Evolutionary conservation across 2,888 invertebrate species (phyloP).

Genomic region (Leucozona laternaria): DNA sequence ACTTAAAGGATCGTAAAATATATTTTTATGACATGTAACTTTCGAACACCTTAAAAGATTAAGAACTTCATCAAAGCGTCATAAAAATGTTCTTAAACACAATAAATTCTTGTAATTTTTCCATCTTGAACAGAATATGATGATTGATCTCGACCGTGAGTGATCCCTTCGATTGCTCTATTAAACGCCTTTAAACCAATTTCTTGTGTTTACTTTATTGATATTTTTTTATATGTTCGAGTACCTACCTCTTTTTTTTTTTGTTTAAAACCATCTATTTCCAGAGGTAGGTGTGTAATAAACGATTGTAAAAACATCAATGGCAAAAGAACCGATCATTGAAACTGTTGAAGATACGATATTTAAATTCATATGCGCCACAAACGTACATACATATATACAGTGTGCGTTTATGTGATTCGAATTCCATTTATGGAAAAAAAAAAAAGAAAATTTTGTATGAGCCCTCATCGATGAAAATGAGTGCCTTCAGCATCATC

Average conservation of each 20-base stretch:
- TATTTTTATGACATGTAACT: constrained; percentile 27
- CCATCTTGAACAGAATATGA: background rate
- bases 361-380: constrained; percentile 37
- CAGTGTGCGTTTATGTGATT: constrained; percentile 21
- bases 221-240: constrained; percentile 12
- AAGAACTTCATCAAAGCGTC: constrained; percentile 37
- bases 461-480: constrained; percentile 49
- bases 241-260: background rate
- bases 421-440: constrained; percentile 39
- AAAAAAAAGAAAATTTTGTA: constrained; percentile 15
- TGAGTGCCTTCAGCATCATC: constrained; percentile 17
- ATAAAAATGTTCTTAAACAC: constrained; percentile 36
- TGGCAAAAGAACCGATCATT: constrained; percentile 51
- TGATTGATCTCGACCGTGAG: constrained; percentile 63
- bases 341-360: constrained; percentile 1
- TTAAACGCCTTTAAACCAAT: constrained; percentile 37
- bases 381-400: no score
- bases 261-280: constrained; percentile 30
- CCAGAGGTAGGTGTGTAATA: constrained; percentile 15
- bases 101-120: constrained; percentile 33
- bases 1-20: constrained; percentile 25
- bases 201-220: constrained; percentile 61
- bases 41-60: constrained; percentile 12
- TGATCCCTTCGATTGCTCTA: constrained; percentile 36
- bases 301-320: constrained; percentile 57